phyloP scores from a whole-genome alignment of 2,113 vertebrate genomes.

The Anhinga anhinga region DNA sequence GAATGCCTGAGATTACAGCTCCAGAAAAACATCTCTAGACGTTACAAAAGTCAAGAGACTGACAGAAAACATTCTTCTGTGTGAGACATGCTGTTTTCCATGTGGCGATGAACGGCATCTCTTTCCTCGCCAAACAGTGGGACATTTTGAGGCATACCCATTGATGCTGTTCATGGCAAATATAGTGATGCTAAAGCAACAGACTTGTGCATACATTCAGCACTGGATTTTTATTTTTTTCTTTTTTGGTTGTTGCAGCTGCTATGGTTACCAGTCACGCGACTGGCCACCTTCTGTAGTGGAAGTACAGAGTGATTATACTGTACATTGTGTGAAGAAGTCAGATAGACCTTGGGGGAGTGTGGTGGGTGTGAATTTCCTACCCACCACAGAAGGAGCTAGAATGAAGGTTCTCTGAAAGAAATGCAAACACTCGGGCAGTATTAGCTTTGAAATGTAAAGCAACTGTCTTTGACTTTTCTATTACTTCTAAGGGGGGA shows the following conservation, averaged over 20 bases:
- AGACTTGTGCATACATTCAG: conserved; percentile 13
- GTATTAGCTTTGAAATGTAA: not conserved
- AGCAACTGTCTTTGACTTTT: not conserved
- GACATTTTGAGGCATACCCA: not conserved
- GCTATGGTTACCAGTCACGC: conserved; percentile 70
- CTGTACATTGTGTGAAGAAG: conserved; percentile 30
- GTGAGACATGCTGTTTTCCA: not conserved
- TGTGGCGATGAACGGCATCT: not conserved
- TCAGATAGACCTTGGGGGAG: conserved; percentile 30
- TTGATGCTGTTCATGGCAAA: not conserved
- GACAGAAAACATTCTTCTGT: not conserved
- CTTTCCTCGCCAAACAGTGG: not conserved
- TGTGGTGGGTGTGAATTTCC: conserved; percentile 30
- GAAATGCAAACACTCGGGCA: not conserved
- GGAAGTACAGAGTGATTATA: conserved; percentile 32
- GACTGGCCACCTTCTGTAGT: conserved; percentile 53
- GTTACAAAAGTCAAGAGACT: not conserved
- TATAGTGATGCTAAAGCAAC: conserved; percentile 12
- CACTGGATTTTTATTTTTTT: not conserved
- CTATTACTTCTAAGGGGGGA: not conserved
- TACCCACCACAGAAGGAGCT: conserved; percentile 2
- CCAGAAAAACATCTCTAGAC: conserved; percentile 13
- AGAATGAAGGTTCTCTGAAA: not conserved
- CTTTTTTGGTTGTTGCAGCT: conserved; percentile 42
- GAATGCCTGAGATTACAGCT: conserved; percentile 5